A percentile compares a stretch with the other conserved stretches of the same genome.
These are phyloP conservation scores for Petrocephalus schoutedeni DNA, from an alignment of 2,797 vertebrate species.

Conservation along the genomic window DNA sequence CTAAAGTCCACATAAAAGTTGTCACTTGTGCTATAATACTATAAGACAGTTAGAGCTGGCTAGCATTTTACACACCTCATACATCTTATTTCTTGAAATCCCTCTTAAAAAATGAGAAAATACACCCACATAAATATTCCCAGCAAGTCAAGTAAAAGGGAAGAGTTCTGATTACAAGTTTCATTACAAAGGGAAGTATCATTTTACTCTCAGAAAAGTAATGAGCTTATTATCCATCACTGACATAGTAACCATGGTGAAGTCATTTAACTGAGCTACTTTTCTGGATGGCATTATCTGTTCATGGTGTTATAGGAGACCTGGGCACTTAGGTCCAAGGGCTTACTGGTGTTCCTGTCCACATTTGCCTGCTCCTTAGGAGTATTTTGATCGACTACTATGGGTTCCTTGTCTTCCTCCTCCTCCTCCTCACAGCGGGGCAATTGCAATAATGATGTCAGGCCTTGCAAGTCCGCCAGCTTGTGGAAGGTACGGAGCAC, in stretches of 20 bases:
- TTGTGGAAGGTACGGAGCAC: slow-evolving; percentile 76
- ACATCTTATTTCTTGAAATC: neutral
- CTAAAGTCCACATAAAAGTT: neutral
- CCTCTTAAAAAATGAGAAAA: neutral
- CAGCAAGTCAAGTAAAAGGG: neutral
- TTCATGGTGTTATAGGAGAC: slow-evolving; percentile 63
- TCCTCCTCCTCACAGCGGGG: slow-evolving; percentile 60
- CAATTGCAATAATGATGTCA: slow-evolving; percentile 63
- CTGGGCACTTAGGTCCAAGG: slow-evolving; percentile 50
- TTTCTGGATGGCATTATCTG: slow-evolving; percentile 26
- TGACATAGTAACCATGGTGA: neutral
- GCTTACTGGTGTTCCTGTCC: slow-evolving; percentile 35
- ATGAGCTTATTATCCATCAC: neutral
- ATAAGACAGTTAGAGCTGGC: no score
- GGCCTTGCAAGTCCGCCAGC: slow-evolving; percentile 69
- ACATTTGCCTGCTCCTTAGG: neutral
- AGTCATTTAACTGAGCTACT: neutral
- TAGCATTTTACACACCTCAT: neutral
- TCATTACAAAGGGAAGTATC: neutral
- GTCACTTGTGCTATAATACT: neutral
- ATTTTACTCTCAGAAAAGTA: neutral
- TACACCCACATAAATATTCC: neutral
- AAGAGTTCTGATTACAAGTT: neutral
- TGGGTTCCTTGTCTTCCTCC: slow-evolving; percentile 54
- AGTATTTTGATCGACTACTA: slow-evolving; percentile 37